These are phyloP conservation scores for Psilopsiagon aymara DNA, from an alignment of 2,113 vertebrate genomes.

Conservation along the genomic window DNA sequence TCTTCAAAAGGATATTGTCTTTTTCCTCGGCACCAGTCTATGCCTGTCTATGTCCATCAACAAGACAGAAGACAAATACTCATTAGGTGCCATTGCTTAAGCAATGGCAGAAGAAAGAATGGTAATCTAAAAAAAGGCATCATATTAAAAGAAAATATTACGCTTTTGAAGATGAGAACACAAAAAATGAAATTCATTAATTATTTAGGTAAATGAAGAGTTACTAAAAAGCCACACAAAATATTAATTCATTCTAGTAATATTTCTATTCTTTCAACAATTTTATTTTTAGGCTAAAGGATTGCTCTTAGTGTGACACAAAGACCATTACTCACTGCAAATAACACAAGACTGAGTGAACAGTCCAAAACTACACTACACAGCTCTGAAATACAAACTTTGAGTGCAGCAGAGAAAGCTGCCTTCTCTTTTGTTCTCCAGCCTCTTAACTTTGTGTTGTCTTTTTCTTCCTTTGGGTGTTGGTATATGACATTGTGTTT, in stretches of 20 bases:
- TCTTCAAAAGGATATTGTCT: not conserved
- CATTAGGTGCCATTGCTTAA: not conserved
- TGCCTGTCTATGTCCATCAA: not conserved
- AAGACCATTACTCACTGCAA: not conserved
- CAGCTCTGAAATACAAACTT: not conserved
- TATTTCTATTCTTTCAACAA: not conserved
- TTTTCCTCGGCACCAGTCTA: not conserved
- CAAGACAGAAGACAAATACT: not conserved
- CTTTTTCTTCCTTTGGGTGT: not conserved
- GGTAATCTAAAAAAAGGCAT: not conserved
- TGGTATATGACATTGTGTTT: accelerated
- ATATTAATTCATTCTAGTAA: not conserved
- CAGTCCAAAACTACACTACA: accelerated
- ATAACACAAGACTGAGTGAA: not conserved
- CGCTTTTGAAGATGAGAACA: not conserved
- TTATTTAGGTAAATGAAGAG: slow-evolving; percentile 19
- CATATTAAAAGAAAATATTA: not conserved
- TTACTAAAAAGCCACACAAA: not conserved
- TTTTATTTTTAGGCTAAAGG: not conserved
- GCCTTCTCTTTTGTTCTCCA: not conserved
- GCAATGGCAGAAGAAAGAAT: not conserved
- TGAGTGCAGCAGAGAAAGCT: not conserved
- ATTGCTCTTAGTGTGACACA: not conserved
- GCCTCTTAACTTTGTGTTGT: not conserved
- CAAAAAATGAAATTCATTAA: not conserved